phyloP scores from a whole-genome alignment of 2,888 invertebrate genomes.

The Hemithea aestivaria region DNA sequence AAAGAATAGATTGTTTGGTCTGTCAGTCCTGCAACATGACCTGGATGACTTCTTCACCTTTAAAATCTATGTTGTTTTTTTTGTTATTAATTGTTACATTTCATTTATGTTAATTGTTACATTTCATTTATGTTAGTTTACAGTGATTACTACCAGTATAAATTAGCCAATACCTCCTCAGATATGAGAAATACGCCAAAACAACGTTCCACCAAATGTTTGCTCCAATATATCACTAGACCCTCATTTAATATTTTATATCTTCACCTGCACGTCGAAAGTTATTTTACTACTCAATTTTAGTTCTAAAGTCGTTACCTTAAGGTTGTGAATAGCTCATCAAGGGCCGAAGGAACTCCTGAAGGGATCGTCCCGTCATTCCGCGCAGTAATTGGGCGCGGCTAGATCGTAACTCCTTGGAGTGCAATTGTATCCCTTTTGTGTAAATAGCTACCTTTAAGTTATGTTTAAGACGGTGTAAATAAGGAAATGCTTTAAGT shows the following conservation, averaged over 20 bases:
- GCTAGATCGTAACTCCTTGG: conserved; percentile 18
- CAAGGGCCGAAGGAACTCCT: conserved; percentile 5
- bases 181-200: conserved; percentile 7
- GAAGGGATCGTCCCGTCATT: conserved; percentile 19
- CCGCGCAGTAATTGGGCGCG: conserved; percentile 17
- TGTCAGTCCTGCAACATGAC: too few relatives aligned
- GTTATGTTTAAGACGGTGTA: conserved; percentile 24
- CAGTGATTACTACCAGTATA: too few relatives aligned
- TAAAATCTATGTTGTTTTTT: too few relatives aligned
- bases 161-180: too few relatives aligned
- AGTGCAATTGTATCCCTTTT: conserved; percentile 28
- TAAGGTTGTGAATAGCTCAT: conserved; percentile 8
- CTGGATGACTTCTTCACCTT: too few relatives aligned
- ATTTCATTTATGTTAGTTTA: too few relatives aligned
- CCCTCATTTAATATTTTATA: conserved; percentile 21
- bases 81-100: too few relatives aligned
- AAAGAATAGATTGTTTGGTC: too few relatives aligned
- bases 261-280: conserved; percentile 11
- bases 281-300: conserved; percentile 2
- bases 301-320: conserved; percentile 2
- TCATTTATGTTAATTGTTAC: too few relatives aligned
- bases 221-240: conserved; percentile 24
- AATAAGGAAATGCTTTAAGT: too few relatives aligned
- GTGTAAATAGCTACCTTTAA: conserved; percentile 26
- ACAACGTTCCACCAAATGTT: conserved; percentile 18